These are phyloP conservation scores for Lagorchestes hirsutus DNA, from an alignment of 2,797 vertebrate genomes.

Conservation along the genomic window DNA sequence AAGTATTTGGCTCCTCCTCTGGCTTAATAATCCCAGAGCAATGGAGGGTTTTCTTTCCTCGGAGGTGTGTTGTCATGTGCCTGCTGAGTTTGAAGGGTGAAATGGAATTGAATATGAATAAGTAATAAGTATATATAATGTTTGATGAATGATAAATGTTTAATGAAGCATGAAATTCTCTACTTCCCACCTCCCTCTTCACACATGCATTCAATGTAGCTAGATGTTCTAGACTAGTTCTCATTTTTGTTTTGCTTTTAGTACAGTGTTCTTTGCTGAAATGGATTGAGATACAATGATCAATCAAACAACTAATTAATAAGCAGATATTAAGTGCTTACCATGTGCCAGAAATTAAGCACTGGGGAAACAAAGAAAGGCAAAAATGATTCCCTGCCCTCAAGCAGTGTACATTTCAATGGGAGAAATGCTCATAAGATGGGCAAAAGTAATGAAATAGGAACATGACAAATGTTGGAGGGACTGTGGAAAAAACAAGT, in stretches of 20 bases:
- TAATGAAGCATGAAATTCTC: not conserved
- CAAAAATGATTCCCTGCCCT: not conserved
- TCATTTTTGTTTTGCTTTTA: not conserved
- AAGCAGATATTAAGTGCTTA: not conserved
- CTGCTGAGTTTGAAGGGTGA: not conserved
- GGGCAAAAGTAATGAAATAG: not conserved
- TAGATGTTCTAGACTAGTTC: not conserved
- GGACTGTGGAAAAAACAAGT: not conserved
- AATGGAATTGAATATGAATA: not conserved
- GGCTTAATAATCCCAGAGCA: not conserved
- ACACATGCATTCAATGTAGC: not conserved
- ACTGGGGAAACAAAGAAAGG: not conserved
- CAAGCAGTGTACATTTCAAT: not conserved
- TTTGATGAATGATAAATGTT: not conserved
- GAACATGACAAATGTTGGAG: not conserved
- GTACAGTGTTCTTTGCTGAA: not conserved
- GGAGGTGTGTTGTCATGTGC: not conserved
- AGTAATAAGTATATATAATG: not conserved
- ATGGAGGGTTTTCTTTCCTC: not conserved
- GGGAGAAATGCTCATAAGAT: not conserved
- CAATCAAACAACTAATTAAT: not conserved
- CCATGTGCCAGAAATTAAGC: not conserved
- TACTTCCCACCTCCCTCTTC: not conserved
- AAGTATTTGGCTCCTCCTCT: not conserved
- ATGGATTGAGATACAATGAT: not conserved